phyloP scores from a whole-genome alignment of 2,797 vertebrate genomes.

The Erpetoichthys calabaricus region DNA sequence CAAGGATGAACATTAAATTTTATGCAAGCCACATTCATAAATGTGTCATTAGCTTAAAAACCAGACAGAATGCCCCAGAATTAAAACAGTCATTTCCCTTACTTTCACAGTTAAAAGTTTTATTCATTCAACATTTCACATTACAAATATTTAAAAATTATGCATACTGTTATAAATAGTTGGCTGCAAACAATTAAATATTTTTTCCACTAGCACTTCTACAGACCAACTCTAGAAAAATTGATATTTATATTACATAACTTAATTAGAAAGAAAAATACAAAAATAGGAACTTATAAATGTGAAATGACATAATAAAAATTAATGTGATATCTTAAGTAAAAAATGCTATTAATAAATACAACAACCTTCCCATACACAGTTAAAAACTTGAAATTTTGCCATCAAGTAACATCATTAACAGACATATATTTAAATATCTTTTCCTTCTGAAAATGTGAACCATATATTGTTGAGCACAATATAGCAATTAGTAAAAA shows the following conservation, averaged over 20 bases:
- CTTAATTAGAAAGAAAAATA: slow-evolving; percentile 95
- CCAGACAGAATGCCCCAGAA: too few relatives aligned
- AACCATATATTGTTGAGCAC: slow-evolving; percentile 97
- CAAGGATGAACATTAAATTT: too few relatives aligned
- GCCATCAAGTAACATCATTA: slow-evolving; percentile 95
- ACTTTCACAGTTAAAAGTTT: slow-evolving; percentile 91
- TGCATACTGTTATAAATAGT: slow-evolving; percentile 99
- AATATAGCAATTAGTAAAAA: slow-evolving; percentile 99
- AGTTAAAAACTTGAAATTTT: slow-evolving; percentile 99
- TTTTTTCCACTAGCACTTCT: slow-evolving; percentile 97
- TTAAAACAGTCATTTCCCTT: slow-evolving; percentile 13
- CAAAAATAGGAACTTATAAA: slow-evolving; percentile 98
- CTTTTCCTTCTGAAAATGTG: slow-evolving; percentile 97
- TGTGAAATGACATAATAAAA: slow-evolving; percentile 98
- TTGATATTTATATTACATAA: slow-evolving; percentile 94
- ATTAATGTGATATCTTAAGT: slow-evolving; percentile 96
- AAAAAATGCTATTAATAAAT: slow-evolving; percentile 99
- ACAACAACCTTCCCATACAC: slow-evolving; percentile 99
- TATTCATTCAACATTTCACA: slow-evolving; percentile 99
- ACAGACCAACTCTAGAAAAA: slow-evolving; percentile 99
- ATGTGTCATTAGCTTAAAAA: too few relatives aligned
- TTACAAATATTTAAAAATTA: slow-evolving; percentile 99
- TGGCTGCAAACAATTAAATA: slow-evolving; percentile 99
- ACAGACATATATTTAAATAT: slow-evolving; percentile 94
- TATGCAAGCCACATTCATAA: too few relatives aligned